phyloP scores from a whole-genome alignment of 2,113 vertebrate genomes.

The Poecilia latipinna region DNA sequence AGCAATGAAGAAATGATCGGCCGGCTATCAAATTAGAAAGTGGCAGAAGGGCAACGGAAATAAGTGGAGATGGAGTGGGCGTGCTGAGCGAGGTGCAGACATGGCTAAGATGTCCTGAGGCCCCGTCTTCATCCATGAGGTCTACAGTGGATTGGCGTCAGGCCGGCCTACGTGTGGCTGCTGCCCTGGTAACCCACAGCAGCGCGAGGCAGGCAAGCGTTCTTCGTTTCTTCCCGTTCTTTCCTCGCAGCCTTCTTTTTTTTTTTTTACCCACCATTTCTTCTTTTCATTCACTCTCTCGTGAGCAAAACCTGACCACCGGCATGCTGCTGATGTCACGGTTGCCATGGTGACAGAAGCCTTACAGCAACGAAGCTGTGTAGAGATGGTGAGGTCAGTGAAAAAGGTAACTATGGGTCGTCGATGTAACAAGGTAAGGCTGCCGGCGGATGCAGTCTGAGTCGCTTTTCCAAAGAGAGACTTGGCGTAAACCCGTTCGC shows the following conservation, averaged over 20 bases:
- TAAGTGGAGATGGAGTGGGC: slow-evolving; percentile 16
- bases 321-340: slow-evolving; percentile 79
- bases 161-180: slow-evolving; percentile 49
- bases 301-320: slow-evolving; percentile 70
- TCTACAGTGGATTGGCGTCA: slow-evolving; percentile 31
- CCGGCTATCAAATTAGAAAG: slow-evolving; percentile 23
- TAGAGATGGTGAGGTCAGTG: slow-evolving; percentile 61
- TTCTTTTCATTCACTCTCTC: slow-evolving; percentile 65
- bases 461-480: not conserved
- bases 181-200: slow-evolving; percentile 74
- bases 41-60: not conserved
- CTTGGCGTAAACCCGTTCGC: not conserved
- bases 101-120: slow-evolving; percentile 40
- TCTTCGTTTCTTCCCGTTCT: slow-evolving; percentile 43
- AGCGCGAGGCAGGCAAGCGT: slow-evolving; percentile 45
- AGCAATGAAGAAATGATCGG: slow-evolving; percentile 31
- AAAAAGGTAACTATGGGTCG: slow-evolving; percentile 72
- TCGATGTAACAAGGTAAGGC: slow-evolving; percentile 23
- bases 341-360: slow-evolving; percentile 80
- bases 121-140: slow-evolving; percentile 40
- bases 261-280: slow-evolving; percentile 63
- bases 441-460: not conserved
- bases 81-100: slow-evolving; percentile 33
- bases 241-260: slow-evolving; percentile 24
- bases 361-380: slow-evolving; percentile 59